A percentile compares a stretch with the other conserved stretches of the same genome.
phyloP scores from a whole-genome alignment of 2,888 invertebrate species.

The Ennomos fuscantarius region DNA sequence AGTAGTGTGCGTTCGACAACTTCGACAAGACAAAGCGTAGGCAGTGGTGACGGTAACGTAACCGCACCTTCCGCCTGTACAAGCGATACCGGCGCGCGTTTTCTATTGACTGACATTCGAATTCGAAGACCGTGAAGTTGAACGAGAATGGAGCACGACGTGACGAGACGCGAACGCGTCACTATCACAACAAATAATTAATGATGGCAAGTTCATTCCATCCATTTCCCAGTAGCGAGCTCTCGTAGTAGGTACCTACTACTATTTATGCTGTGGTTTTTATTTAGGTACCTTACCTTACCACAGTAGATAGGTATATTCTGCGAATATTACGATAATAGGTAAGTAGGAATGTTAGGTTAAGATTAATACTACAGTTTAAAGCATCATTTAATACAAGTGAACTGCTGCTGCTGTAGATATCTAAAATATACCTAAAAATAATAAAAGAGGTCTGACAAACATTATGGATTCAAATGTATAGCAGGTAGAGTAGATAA shows the following conservation, averaged over 20 bases:
- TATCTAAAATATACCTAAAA: too few relatives aligned
- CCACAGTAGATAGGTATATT: too few relatives aligned
- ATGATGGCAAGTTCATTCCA: slow-evolving; percentile 21
- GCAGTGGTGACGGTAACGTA: slow-evolving; percentile 55
- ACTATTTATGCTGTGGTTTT: too few relatives aligned
- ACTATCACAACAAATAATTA: slow-evolving; percentile 30
- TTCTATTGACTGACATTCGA: slow-evolving; percentile 61
- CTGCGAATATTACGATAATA: too few relatives aligned
- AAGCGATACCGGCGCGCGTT: slow-evolving; percentile 59
- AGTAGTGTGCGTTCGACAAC: slow-evolving; percentile 53
- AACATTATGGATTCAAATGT: too few relatives aligned
- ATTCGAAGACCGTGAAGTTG: slow-evolving; percentile 48
- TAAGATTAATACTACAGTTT: too few relatives aligned
- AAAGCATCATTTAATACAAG: too few relatives aligned
- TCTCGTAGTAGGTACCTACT: neutral
- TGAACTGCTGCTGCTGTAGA: too few relatives aligned
- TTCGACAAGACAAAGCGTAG: slow-evolving; percentile 64
- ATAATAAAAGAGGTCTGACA: too few relatives aligned
- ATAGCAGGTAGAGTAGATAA: too few relatives aligned
- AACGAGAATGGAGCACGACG: slow-evolving; percentile 45
- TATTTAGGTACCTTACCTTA: too few relatives aligned
- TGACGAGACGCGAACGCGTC: slow-evolving; percentile 43
- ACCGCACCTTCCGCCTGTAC: slow-evolving; percentile 53
- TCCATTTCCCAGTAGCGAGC: slow-evolving; percentile 3
- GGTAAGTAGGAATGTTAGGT: too few relatives aligned